Conservation (phyloP, 2,797 vertebrate genomes). For the Trematomus bernacchii region DNA sequence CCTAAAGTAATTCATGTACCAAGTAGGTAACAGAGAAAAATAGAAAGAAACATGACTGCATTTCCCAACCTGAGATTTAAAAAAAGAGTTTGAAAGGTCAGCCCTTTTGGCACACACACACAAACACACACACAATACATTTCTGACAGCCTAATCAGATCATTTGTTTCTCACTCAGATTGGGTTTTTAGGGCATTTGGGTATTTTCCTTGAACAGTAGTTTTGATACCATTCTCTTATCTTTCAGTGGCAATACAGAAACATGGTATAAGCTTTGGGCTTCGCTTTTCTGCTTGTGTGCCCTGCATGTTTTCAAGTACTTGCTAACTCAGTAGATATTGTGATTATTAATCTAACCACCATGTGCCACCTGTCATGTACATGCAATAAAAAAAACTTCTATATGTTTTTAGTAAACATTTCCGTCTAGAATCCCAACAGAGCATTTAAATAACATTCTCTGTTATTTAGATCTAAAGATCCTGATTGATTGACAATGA, state of each 20-base stretch:
- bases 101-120: background rate
- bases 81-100: constrained; percentile 27
- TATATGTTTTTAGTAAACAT: background rate
- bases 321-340: background rate
- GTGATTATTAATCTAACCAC: background rate
- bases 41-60: background rate
- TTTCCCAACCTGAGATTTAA: background rate
- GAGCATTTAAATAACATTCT: background rate
- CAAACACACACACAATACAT: too few relatives aligned
- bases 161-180: constrained; percentile 1
- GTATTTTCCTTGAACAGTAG: constrained; percentile 19
- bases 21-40: constrained; percentile 1
- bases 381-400: background rate
- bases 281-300: background rate
- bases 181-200: constrained; percentile 5
- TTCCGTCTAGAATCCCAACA: background rate
- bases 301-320: background rate
- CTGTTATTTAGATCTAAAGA: too few relatives aligned
- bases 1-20: constrained; percentile 30
- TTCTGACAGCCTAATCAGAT: background rate
- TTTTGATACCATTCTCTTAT: constrained; percentile 8
- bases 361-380: background rate
- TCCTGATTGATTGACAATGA: too few relatives aligned
- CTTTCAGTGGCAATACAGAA: background rate
- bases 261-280: background rate